phyloP scores from a whole-genome alignment of 1,140 invertebrate species.

The Saccostrea echinata region DNA sequence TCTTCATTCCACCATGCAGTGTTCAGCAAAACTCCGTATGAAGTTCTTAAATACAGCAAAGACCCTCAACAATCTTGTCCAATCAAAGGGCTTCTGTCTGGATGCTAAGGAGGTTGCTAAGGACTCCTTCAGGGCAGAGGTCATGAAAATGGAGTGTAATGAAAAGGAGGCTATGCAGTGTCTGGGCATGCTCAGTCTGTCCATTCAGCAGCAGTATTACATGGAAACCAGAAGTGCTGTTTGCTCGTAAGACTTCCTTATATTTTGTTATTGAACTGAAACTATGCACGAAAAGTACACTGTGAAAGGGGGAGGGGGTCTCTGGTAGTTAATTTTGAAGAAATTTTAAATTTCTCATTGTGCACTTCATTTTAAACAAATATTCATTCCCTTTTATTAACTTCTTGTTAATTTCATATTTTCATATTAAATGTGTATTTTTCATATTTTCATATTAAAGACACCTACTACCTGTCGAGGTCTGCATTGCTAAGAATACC shows the following conservation, averaged over 20 bases:
- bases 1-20: conserved; percentile 24
- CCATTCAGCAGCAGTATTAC: conserved; percentile 33
- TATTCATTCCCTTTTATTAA: too few relatives aligned
- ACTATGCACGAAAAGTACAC: too few relatives aligned
- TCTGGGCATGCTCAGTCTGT: conserved; percentile 47
- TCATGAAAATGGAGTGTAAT: conserved; percentile 36
- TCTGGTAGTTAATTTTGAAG: too few relatives aligned
- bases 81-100: conserved; percentile 38
- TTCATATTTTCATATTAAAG: background rate
- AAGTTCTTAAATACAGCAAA: conserved; percentile 41
- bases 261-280: background rate
- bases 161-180: conserved; percentile 45
- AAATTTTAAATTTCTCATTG: too few relatives aligned
- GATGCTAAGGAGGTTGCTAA: background rate
- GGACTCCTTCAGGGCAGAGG: background rate
- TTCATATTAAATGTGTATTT: background rate
- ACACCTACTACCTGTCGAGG: conserved; percentile 31
- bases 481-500: conserved; percentile 43
- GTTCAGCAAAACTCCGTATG: conserved; percentile 20
- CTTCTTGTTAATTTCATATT: too few relatives aligned
- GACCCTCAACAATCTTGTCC: conserved; percentile 4
- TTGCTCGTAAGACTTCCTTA: conserved; percentile 45
- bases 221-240: background rate
- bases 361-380: too few relatives aligned
- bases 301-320: too few relatives aligned